Percentiles rank a stretch among this genome's conserved stretches.
Conservation (phyloP, 2,113 vertebrate genomes). For the Montifringilla adamsi region DNA sequence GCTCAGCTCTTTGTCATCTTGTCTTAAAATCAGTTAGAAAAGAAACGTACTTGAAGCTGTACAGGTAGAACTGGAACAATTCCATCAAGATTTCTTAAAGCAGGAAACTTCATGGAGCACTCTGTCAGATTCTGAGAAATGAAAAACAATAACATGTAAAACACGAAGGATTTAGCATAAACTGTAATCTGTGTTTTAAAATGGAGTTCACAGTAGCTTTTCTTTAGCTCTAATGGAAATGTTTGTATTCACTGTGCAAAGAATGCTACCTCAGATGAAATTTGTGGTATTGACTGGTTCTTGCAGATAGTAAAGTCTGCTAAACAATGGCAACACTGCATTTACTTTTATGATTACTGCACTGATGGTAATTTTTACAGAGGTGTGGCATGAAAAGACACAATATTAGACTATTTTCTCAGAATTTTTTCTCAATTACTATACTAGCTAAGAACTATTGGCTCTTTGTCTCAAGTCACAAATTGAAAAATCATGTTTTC, state of each 20-base stretch:
- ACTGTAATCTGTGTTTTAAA: not conserved
- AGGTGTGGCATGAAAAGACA: not conserved
- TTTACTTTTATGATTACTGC: not conserved
- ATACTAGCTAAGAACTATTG: not conserved
- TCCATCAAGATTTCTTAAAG: not conserved
- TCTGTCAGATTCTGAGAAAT: not conserved
- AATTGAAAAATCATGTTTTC: not conserved
- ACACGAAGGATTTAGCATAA: not conserved
- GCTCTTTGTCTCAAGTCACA: not conserved
- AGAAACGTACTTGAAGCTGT: not conserved
- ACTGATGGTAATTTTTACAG: not conserved
- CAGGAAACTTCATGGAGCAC: not conserved
- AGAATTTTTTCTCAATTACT: not conserved
- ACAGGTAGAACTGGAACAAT: not conserved
- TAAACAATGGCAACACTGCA: not conserved
- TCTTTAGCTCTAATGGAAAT: not conserved
- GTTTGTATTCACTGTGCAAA: not conserved
- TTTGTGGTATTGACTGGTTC: not conserved
- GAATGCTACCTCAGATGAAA: not conserved
- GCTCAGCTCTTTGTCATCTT: not conserved
- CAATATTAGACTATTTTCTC: not conserved
- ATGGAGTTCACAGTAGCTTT: not conserved
- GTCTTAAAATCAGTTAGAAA: not conserved
- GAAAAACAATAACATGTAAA: constrained; percentile 5
- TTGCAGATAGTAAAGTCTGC: not conserved